Conservation (phyloP, 2,888 invertebrate genomes). For the Thalpophila matura region DNA sequence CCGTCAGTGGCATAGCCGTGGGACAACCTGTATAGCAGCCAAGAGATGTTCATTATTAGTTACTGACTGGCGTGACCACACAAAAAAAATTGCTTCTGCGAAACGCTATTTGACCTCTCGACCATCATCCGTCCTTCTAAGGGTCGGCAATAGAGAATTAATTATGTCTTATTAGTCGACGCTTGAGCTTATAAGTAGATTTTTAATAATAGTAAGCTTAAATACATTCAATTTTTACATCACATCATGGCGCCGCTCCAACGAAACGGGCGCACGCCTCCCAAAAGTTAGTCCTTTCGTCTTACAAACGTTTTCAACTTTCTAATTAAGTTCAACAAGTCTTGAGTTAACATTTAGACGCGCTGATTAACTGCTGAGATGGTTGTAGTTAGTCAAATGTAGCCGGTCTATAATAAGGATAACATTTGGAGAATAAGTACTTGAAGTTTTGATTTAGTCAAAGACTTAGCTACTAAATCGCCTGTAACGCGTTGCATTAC, state of each 20-base stretch:
- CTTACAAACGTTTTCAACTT: constrained; percentile 80
- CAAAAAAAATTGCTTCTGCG: too few relatives aligned
- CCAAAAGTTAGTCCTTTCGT: constrained; percentile 68
- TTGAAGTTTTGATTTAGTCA: constrained; percentile 32
- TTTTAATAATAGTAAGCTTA: background rate
- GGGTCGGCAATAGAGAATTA: too few relatives aligned
- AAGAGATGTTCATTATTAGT: too few relatives aligned
- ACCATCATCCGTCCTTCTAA: too few relatives aligned
- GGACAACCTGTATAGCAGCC: too few relatives aligned
- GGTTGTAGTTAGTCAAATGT: constrained; percentile 68
- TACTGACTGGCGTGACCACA: too few relatives aligned
- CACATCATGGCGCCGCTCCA: constrained; percentile 54
- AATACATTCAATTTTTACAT: constrained; percentile 42
- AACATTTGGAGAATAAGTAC: constrained; percentile 47
- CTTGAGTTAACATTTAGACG: constrained; percentile 85
- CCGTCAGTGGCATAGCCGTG: too few relatives aligned
- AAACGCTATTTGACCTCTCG: too few relatives aligned
- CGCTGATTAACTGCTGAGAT: constrained; percentile 80
- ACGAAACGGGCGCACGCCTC: constrained; percentile 62
- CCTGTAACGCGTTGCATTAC: too few relatives aligned
- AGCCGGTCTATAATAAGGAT: constrained; percentile 55
- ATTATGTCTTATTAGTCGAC: too few relatives aligned
- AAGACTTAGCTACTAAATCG: background rate
- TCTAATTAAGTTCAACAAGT: constrained; percentile 86
- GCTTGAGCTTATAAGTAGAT: too few relatives aligned